A percentile compares a stretch with the other conserved stretches of the same genome.
Evolutionary conservation across 2,797 vertebrate genomes (phyloP).

Genomic region (Neomorphus geoffroyi): DNA sequence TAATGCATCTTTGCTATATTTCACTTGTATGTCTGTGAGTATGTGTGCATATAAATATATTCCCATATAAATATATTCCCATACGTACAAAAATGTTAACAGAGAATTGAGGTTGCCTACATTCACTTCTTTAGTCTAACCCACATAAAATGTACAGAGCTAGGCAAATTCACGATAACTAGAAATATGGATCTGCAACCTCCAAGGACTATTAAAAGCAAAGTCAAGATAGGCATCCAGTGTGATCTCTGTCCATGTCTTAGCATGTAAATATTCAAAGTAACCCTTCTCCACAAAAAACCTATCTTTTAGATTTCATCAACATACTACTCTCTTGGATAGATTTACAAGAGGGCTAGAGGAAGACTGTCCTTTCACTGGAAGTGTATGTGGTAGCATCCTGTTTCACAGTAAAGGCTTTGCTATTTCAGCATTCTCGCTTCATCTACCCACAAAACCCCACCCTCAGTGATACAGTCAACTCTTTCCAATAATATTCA

Average conservation of each 20-base stretch:
- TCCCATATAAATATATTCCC: background rate
- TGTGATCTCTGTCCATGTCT: background rate
- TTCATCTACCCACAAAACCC: background rate
- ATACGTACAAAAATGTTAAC: background rate
- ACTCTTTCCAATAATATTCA: constrained; percentile 36
- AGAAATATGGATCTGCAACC: background rate
- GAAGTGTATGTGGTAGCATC: background rate
- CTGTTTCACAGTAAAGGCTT: background rate
- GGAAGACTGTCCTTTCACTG: background rate
- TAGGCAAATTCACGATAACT: background rate
- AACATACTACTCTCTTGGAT: background rate
- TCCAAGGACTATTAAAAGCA: background rate
- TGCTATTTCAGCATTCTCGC: background rate
- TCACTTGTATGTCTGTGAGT: constrained; percentile 22
- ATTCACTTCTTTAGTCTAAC: background rate
- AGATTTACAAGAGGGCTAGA: background rate
- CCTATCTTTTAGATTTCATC: background rate
- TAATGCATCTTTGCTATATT: constrained; percentile 43
- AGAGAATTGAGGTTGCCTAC: constrained; percentile 3
- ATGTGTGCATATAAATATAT: constrained; percentile 1
- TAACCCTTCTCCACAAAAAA: background rate
- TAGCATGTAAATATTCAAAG: background rate
- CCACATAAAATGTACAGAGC: background rate
- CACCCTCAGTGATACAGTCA: background rate
- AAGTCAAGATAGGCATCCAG: background rate